Percentiles rank a stretch among this genome's conserved stretches.
Evolutionary conservation across 2,113 vertebrate genomes (phyloP).

Genomic region (Zosterops hypoxanthus): DNA sequence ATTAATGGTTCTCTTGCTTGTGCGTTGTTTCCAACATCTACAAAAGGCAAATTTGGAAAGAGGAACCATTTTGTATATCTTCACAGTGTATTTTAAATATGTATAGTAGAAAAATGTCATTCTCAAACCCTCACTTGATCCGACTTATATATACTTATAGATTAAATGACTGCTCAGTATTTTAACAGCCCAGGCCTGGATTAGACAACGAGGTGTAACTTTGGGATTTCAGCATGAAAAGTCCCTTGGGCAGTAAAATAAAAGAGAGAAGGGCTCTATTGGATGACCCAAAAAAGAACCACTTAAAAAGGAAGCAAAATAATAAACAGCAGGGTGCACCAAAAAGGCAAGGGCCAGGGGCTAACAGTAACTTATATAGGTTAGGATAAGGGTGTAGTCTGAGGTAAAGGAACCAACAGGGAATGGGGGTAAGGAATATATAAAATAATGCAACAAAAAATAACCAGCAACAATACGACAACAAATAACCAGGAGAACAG

Average conservation of each 20-base stretch:
- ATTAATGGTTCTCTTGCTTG: background rate
- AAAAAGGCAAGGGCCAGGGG: background rate
- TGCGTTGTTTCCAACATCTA: background rate
- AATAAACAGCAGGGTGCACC: background rate
- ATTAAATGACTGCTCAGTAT: background rate
- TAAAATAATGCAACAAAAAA: background rate
- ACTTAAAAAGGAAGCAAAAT: background rate
- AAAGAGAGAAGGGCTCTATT: background rate
- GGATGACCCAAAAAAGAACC: background rate
- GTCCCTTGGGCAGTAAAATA: background rate
- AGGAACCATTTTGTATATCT: background rate
- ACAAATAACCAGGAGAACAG: background rate
- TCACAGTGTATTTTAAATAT: background rate
- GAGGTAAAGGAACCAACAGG: background rate
- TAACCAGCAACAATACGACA: background rate
- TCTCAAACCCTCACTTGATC: background rate
- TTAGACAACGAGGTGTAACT: background rate
- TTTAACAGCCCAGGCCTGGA: background rate
- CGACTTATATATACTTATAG: background rate
- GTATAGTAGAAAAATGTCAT: background rate
- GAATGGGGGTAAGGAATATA: background rate
- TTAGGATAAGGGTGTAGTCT: background rate
- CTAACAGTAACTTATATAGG: background rate
- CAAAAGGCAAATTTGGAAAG: background rate
- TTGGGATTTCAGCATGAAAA: background rate